Evolutionary conservation across 1,140 invertebrate species (phyloP).

Genomic region (Lordiphosa mommai): DNA sequence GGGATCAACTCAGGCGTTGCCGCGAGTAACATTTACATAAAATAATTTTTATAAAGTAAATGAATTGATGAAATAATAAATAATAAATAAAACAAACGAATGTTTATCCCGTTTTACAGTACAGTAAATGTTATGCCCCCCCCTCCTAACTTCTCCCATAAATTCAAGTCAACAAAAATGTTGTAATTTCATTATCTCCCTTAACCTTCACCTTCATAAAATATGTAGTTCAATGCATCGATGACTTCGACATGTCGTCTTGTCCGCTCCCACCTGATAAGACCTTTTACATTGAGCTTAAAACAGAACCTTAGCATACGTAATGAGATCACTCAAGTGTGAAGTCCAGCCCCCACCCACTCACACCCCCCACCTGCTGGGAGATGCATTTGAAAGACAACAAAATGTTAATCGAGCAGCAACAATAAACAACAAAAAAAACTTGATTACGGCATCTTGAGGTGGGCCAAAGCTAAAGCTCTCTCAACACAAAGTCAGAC

Average conservation of each 20-base stretch:
- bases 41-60: too few relatives aligned
- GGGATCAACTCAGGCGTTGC: too few relatives aligned
- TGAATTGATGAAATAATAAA: too few relatives aligned
- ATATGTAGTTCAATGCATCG: too few relatives aligned
- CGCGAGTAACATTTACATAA: too few relatives aligned
- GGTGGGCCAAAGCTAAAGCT: conserved; percentile 15
- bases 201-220: conserved; percentile 1
- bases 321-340: conserved; percentile 8
- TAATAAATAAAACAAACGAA: too few relatives aligned
- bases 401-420: conserved; percentile 1
- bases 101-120: too few relatives aligned
- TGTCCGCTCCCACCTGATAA: neutral
- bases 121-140: too few relatives aligned
- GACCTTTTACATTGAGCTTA: neutral
- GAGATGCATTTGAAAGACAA: neutral
- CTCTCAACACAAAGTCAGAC: neutral
- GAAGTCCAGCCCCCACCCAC: conserved; percentile 2
- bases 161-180: too few relatives aligned
- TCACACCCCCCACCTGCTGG: neutral
- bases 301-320: neutral
- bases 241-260: neutral
- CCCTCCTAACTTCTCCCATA: too few relatives aligned
- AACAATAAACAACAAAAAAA: conserved; percentile 7
- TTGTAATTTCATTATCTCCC: neutral
- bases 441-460: conserved; percentile 30